Evolutionary conservation across 2,888 invertebrate species (phyloP).

Genomic region (Pterostichus niger): DNA sequence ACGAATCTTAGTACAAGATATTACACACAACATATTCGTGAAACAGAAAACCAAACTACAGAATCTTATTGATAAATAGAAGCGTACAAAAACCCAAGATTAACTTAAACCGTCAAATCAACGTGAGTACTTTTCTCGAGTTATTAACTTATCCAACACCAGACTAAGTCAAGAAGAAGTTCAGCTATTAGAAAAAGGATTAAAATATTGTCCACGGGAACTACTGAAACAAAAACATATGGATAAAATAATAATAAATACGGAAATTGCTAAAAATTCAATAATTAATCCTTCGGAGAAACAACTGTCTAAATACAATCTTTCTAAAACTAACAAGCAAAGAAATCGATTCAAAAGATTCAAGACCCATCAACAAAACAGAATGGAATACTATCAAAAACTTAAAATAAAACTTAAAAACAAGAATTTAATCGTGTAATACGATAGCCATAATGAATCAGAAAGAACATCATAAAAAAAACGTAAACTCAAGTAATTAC

Average conservation of each 20-base stretch:
- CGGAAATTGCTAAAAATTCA: conserved; percentile 18
- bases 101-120: neutral
- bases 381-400: conserved; percentile 28
- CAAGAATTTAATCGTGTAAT: conserved; percentile 5
- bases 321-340: conserved; percentile 17
- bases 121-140: neutral
- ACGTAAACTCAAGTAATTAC: too few species aligned
- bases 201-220: conserved; percentile 20
- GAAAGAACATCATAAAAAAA: conserved; percentile 25
- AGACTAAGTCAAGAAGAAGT: neutral
- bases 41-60: conserved; percentile 7
- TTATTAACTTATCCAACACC: conserved; percentile 8
- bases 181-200: conserved; percentile 7
- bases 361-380: neutral
- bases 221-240: conserved; percentile 21
- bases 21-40: neutral
- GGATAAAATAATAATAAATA: conserved; percentile 3
- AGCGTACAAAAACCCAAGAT: neutral
- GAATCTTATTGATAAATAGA: conserved; percentile 9
- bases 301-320: conserved; percentile 2
- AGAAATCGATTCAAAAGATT: neutral
- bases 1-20: conserved; percentile 12
- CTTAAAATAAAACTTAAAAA: conserved; percentile 1
- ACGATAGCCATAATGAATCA: conserved; percentile 20
- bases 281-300: conserved; percentile 14